Conservation (phyloP, 2,113 vertebrate genomes). For the Danionella cerebrum region DNA sequence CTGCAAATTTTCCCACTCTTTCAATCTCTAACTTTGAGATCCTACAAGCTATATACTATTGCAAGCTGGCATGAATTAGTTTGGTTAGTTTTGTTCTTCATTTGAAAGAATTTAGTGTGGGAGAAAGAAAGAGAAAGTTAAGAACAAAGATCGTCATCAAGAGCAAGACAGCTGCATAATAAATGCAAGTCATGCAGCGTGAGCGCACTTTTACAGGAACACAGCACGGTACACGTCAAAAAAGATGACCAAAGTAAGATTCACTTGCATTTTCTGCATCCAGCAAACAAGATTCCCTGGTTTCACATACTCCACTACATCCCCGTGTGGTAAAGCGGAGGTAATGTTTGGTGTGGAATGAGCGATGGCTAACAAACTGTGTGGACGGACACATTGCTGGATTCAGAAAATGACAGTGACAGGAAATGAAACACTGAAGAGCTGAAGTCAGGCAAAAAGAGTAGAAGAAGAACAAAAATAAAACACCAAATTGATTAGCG, state of each 20-base stretch:
- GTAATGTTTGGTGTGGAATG: conserved; percentile 62
- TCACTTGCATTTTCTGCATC: conserved; percentile 47
- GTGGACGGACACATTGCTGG: conserved; percentile 72
- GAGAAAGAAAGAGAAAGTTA: not conserved
- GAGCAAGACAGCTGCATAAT: not conserved
- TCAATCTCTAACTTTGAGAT: conserved; percentile 7
- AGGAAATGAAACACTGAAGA: conserved; percentile 55
- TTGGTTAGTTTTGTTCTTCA: conserved; percentile 22
- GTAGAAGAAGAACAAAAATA: conserved; percentile 41
- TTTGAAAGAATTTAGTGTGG: not conserved
- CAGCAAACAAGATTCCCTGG: conserved; percentile 36
- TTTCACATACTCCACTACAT: not conserved
- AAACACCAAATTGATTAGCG: conserved; percentile 59
- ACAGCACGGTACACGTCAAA: conserved; percentile 26
- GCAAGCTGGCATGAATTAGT: conserved; percentile 22
- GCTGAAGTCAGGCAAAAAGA: conserved; percentile 21
- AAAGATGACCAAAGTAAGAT: conserved; percentile 13
- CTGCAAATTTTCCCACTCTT: conserved; percentile 1
- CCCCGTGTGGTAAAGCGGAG: not conserved
- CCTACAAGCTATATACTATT: not conserved
- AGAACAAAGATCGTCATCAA: not conserved
- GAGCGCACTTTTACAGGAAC: conserved; percentile 7
- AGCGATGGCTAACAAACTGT: conserved; percentile 47
- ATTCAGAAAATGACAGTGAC: conserved; percentile 73
- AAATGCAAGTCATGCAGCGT: not conserved